Conservation (phyloP, 2,113 vertebrate species). For the Platysternon megacephalum region DNA sequence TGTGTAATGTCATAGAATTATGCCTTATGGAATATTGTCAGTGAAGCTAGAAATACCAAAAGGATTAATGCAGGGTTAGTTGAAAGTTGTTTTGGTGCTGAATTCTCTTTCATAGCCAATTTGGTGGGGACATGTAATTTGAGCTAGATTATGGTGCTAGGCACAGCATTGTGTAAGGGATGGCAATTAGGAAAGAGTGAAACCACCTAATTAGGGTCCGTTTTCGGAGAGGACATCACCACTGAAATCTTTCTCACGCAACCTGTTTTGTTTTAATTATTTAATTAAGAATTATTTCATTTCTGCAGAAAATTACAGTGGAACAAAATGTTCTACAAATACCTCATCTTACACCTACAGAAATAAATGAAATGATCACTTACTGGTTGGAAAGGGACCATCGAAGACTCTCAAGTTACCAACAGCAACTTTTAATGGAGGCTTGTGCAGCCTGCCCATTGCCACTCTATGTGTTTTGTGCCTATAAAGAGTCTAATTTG, state of each 20-base stretch:
- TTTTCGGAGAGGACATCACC: not conserved
- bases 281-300: not conserved
- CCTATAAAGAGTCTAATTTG: constrained; percentile 66
- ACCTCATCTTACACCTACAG: constrained; percentile 58
- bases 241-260: not conserved
- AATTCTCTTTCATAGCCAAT: not conserved
- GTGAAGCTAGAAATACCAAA: not conserved
- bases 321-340: constrained; percentile 57
- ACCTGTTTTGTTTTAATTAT: not conserved
- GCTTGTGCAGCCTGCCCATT: constrained; percentile 72
- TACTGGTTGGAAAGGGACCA: constrained; percentile 51
- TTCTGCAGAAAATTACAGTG: constrained; percentile 49
- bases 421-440: constrained; percentile 62
- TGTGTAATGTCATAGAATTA: not conserved
- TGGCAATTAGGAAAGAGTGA: not conserved
- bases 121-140: not conserved
- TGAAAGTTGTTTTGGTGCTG: not conserved
- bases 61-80: not conserved
- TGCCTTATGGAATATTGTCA: not conserved
- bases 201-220: not conserved
- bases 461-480: constrained; percentile 72
- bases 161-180: not conserved
- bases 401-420: constrained; percentile 58
- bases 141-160: not conserved
- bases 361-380: constrained; percentile 61